A percentile compares a stretch with the other conserved stretches of the same genome.
Conservation (phyloP, 2,888 invertebrate genomes). For the Apomyelois bistriatella region DNA sequence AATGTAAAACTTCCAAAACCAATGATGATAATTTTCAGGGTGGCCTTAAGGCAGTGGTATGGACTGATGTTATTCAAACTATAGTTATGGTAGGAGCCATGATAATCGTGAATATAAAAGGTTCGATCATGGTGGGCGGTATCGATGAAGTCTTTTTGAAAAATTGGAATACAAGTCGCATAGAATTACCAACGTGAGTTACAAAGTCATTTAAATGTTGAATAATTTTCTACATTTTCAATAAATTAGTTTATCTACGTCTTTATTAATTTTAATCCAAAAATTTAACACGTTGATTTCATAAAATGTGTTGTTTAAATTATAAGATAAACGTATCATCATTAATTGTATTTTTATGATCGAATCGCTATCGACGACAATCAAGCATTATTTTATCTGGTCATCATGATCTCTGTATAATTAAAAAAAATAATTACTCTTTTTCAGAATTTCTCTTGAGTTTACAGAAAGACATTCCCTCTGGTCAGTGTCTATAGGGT, state of each 20-base stretch:
- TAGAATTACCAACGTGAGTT: slow-evolving; percentile 81
- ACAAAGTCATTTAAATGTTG: neutral
- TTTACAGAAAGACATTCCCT: slow-evolving; percentile 86
- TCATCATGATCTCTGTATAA: no score
- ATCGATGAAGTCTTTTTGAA: slow-evolving; percentile 76
- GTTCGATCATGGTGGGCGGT: slow-evolving; percentile 83
- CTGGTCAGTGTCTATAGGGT: slow-evolving; percentile 86
- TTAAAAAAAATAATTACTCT: neutral
- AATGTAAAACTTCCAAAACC: no score
- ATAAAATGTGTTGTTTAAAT: no score
- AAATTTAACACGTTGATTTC: no score
- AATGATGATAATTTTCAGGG: slow-evolving; percentile 73
- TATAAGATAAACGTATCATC: no score
- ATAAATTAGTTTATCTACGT: no score
- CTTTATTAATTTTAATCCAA: no score
- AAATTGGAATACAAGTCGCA: slow-evolving; percentile 79
- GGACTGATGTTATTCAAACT: slow-evolving; percentile 86
- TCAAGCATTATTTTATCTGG: no score
- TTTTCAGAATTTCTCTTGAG: slow-evolving; percentile 81
- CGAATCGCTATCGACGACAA: no score
- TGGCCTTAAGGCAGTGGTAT: slow-evolving; percentile 84
- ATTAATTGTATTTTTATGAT: no score
- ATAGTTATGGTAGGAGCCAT: slow-evolving; percentile 85
- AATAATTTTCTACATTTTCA: no score
- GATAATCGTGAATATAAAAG: slow-evolving; percentile 82